Percentiles rank a stretch among this genome's conserved stretches.
Conservation (phyloP, 2,888 invertebrate genomes). For the Proisotoma minuta region DNA sequence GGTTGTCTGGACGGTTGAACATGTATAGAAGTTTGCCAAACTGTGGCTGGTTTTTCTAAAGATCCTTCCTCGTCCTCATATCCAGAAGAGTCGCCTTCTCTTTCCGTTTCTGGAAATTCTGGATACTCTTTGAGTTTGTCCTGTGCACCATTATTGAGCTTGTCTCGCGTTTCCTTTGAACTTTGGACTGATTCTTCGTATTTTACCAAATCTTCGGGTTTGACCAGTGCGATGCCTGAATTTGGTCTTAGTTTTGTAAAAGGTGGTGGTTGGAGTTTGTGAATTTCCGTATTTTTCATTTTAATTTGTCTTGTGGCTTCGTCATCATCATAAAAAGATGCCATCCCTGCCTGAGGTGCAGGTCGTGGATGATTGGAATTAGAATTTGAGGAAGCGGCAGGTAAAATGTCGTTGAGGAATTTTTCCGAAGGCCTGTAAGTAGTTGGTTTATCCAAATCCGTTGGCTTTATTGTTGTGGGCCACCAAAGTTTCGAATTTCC, state of each 20-base stretch:
- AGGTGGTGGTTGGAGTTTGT: conserved; percentile 26
- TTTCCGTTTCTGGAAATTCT: not conserved
- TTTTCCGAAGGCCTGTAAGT: not conserved
- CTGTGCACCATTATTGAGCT: not conserved
- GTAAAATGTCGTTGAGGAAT: not conserved
- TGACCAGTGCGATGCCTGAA: not conserved
- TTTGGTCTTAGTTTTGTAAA: conserved; percentile 19
- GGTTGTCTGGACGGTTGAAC: not conserved
- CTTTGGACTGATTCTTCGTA: conserved; percentile 9
- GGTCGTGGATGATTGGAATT: conserved; percentile 14
- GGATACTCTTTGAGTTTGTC: not conserved
- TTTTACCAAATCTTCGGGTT: conserved; percentile 9
- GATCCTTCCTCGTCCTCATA: not conserved
- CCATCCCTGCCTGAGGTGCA: conserved; percentile 38
- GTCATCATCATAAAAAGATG: conserved; percentile 41
- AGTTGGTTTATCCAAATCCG: not conserved
- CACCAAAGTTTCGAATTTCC: not conserved
- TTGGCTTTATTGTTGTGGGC: not conserved
- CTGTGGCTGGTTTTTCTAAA: not conserved
- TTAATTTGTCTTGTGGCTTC: conserved; percentile 41
- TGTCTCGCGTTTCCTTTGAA: conserved; percentile 1
- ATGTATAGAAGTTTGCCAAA: not conserved
- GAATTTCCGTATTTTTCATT: conserved; percentile 45
- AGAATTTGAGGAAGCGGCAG: not conserved
- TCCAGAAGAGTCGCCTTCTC: conserved; percentile 3